Base-by-base conservation (phyloP, 2,113 vertebrate genomes). In the Pontoporia blainvillei region DNA sequence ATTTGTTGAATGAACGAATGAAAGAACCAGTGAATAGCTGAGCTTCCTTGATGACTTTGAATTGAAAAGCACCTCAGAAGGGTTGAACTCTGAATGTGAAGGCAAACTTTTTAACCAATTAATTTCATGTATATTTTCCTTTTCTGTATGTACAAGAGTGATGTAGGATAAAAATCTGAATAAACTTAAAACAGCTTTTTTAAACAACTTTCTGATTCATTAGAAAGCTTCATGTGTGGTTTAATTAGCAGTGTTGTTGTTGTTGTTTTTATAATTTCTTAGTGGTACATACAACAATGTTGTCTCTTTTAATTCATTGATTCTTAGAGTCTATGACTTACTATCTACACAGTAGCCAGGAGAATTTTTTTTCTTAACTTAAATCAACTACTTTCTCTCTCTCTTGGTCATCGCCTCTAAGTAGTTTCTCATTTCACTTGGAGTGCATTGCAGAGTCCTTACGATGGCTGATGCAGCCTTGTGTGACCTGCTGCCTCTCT, bases 381-480 rank as follows among this genome's bases (percentile, higher is more conserved):
- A 64, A 83, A 41, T 62, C 0, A 23, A n/a, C 8, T n/a, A 15
- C 31, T 62, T 61, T 44, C 41, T 36, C 1, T 36, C 20, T 83
- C 20, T 83, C 20, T 4, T 15, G 4, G 18, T 73, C 29, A 39
- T 67, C 5, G 0, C 27, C 2, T 13, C 5, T 7, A 44, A 41
- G 29, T 44, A 36, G 59, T 66, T 86, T 82, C 52, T 86, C 21
- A 34, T 34, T 46, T 39, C 59, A 18, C 21, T 34, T 49, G 3
- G 27, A 44, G 13, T 64, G 12, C 6, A 54, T 4, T 82, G 25
- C 6, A 5, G 57, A 31, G 4, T 49, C 23, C 52, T 75, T 5
- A 17, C 14, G 3, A 4, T 31, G 41, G 31, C 36, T 25, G 5
- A 10, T 4, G 6, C 0, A 2, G 15, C n/a, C 21, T 9, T 2